Percentiles rank a stretch among this genome's conserved stretches.
These are phyloP conservation scores for Pandemis corylana DNA, from an alignment of 2,888 invertebrate species.

Conservation along the genomic window DNA sequence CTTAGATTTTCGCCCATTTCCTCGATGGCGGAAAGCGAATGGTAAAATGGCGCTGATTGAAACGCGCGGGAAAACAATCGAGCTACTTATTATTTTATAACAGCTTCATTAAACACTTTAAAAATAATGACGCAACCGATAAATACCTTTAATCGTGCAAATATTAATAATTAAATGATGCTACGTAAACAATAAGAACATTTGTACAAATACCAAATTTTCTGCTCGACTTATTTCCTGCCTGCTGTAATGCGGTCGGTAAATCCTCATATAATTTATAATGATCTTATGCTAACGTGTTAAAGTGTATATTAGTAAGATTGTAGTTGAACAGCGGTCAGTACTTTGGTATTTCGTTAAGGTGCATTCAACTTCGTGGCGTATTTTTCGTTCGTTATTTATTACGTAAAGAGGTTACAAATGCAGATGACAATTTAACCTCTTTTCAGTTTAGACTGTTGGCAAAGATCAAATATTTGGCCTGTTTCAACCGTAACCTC, in stretches of 20 bases:
- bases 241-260: neutral
- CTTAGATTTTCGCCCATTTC: no score
- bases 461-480: neutral
- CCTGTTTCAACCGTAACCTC: no score
- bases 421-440: neutral
- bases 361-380: conserved; percentile 22
- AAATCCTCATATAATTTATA: neutral
- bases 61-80: neutral
- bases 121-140: conserved; percentile 4
- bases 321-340: neutral
- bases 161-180: conserved; percentile 27
- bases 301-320: neutral
- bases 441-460: neutral
- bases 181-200: conserved; percentile 27
- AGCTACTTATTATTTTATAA: neutral
- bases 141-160: conserved; percentile 14
- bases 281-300: neutral
- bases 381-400: conserved; percentile 5
- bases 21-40: no score
- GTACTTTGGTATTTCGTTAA: neutral
- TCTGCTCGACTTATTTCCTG: conserved; percentile 5
- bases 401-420: conserved; percentile 14
- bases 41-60: neutral
- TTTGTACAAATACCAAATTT: conserved; percentile 20
- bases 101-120: neutral